phyloP scores from a whole-genome alignment of 2,113 vertebrate species.

The Mastomys coucha region DNA sequence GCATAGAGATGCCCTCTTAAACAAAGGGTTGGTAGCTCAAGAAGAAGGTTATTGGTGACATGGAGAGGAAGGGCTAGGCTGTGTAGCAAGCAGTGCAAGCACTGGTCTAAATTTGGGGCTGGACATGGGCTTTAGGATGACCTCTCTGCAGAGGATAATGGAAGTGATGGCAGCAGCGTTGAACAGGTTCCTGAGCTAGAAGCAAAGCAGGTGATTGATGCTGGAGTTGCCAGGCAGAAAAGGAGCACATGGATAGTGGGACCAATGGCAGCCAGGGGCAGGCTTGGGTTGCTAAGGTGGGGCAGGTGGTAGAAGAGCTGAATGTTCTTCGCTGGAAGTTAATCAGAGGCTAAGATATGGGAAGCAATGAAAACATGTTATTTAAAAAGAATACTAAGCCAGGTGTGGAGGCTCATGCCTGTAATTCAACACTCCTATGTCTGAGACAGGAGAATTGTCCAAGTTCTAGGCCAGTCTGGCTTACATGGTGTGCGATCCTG shows the following conservation, averaged over 20 bases:
- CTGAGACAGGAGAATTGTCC: neutral
- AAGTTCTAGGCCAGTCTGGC: neutral
- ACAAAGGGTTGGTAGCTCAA: neutral
- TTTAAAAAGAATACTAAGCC: neutral
- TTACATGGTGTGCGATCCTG: neutral
- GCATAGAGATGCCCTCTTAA: neutral
- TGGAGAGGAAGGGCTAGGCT: neutral
- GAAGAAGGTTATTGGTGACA: neutral
- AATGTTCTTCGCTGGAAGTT: neutral
- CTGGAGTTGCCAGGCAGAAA: neutral
- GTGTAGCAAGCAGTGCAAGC: accelerated
- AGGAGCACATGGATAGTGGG: neutral
- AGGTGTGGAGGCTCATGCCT: neutral
- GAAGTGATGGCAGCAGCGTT: neutral
- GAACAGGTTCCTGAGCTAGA: neutral
- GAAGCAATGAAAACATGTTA: neutral
- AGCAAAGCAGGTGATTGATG: neutral
- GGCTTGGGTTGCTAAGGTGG: neutral
- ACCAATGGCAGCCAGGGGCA: neutral
- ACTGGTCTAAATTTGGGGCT: accelerated
- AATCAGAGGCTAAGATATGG: neutral
- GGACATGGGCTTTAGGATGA: neutral
- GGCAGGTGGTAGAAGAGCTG: neutral
- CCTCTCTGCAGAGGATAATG: no score
- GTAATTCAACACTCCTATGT: neutral